Base-by-base conservation (phyloP, 2,888 invertebrate genomes). In the Rhamphomyia laevipes region DNA sequence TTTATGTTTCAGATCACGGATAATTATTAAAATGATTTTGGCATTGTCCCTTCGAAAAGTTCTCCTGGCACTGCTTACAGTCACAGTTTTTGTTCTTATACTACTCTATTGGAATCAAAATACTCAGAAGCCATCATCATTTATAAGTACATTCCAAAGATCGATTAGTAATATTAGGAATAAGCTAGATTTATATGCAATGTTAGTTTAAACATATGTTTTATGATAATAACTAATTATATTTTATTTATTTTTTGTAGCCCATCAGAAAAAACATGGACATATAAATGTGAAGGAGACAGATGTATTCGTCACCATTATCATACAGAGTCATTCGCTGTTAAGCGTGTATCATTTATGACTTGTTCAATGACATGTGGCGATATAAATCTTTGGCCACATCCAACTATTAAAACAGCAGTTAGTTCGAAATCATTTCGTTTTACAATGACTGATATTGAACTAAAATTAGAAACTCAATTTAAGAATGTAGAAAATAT, bases 281-380 rank as follows among this genome's bases (percentile, higher is more conserved):
- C 84, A 10, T 87, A 86, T 80, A 74, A 78, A 33, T 88, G 87
- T 64, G 77, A 80, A 45, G 72, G 74, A 41, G 77, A 81, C 55
- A 77, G 80, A 53, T 87, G 86, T 73, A 81, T 85, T 58, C 77
- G 84, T 35, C 69, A 73, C 41, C 72, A 63, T 52, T 67, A 59
- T 55, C 49, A 57, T 58, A 72, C 42, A 62, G 68, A 30, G 70
- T 71, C 27, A 59, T 70, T 53, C 42, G 52, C 67, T 59, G 59
- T 54, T 56, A 61, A 65, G 51, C 65, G 75, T 74, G 52, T 81
- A 58, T 81, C 84, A 7, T 72, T 86, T 57, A 75, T 78, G 38
- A 84, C 84, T 9, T 88, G 88, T 70, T 81, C 82, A 60, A 86
- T 88, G 77, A 74, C 84, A 15, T 88, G 88, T 67, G 84, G 85